Evolutionary conservation across 2,113 vertebrate species (phyloP).

Genomic region (Halcyon senegalensis): DNA sequence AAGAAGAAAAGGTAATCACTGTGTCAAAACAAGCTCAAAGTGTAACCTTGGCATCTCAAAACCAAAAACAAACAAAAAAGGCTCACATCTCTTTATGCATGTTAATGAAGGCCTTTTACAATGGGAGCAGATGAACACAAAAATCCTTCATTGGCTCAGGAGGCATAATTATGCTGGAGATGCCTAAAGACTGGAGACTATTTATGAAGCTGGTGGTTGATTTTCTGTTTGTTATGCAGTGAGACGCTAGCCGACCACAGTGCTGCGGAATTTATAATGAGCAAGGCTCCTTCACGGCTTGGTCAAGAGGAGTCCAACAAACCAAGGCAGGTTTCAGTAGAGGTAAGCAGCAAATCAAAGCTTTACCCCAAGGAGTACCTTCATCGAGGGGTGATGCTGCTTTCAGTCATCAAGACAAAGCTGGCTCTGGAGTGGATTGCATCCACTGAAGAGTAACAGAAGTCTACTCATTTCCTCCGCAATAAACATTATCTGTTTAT

Average conservation of each 20-base stretch:
- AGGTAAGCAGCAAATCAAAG: not conserved
- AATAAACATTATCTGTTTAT: conserved; percentile 43
- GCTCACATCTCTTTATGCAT: not conserved
- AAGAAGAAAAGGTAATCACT: not conserved
- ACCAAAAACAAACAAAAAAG: not conserved
- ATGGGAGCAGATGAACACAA: not conserved
- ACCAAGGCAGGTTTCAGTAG: not conserved
- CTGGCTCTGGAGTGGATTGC: not conserved
- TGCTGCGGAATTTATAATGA: not conserved
- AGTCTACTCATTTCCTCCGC: not conserved
- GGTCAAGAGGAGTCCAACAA: not conserved
- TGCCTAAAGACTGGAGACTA: not conserved
- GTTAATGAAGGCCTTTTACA: not conserved
- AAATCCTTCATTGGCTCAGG: not conserved
- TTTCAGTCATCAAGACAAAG: not conserved
- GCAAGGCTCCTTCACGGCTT: not conserved
- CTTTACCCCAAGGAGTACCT: not conserved
- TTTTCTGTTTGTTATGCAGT: not conserved
- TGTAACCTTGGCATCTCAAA: not conserved
- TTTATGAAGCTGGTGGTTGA: not conserved
- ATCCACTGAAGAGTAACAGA: not conserved
- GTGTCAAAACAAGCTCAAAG: not conserved
- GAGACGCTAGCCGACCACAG: not conserved
- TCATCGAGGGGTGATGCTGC: not conserved
- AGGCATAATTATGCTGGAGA: not conserved